Evolutionary conservation across 2,113 vertebrate species (phyloP).

Genomic region (Chloropsis hardwickii): DNA sequence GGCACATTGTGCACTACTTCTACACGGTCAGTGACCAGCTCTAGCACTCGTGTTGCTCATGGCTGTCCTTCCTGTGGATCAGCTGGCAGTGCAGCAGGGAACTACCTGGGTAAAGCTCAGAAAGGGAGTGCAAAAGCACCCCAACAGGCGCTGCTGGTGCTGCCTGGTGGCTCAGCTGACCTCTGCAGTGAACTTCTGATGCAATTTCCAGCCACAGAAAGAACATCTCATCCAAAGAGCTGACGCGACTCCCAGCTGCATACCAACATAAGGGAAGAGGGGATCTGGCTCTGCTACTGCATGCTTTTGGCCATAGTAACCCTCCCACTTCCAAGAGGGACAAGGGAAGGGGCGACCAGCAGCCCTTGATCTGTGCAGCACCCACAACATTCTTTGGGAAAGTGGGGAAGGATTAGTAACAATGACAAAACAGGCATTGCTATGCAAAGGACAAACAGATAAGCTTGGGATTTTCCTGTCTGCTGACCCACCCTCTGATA

Average conservation of each 20-base stretch:
- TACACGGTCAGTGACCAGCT: background rate
- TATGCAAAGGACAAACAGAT: background rate
- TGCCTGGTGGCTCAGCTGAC: constrained; percentile 19
- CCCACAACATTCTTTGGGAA: background rate
- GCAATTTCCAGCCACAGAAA: constrained; percentile 45
- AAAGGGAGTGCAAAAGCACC: background rate
- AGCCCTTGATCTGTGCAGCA: background rate
- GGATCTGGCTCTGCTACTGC: constrained; percentile 9
- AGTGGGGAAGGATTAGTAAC: background rate
- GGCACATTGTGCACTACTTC: background rate
- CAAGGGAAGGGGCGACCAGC: background rate
- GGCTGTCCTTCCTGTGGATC: background rate
- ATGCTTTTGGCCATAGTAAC: background rate
- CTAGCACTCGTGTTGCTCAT: fast-evolving
- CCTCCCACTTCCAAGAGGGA: background rate
- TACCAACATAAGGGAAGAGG: constrained; percentile 10
- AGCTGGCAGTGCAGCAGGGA: background rate
- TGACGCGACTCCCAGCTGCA: background rate
- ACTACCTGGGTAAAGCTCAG: background rate
- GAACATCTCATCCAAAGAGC: constrained; percentile 4
- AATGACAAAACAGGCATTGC: background rate
- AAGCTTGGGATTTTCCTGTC: constrained; percentile 33
- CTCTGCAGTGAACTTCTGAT: constrained; percentile 27
- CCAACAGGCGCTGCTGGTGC: background rate
- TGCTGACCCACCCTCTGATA: constrained; percentile 33